Base-by-base conservation (phyloP, 2,888 invertebrate genomes). In the Nyleta sp. region DNA sequence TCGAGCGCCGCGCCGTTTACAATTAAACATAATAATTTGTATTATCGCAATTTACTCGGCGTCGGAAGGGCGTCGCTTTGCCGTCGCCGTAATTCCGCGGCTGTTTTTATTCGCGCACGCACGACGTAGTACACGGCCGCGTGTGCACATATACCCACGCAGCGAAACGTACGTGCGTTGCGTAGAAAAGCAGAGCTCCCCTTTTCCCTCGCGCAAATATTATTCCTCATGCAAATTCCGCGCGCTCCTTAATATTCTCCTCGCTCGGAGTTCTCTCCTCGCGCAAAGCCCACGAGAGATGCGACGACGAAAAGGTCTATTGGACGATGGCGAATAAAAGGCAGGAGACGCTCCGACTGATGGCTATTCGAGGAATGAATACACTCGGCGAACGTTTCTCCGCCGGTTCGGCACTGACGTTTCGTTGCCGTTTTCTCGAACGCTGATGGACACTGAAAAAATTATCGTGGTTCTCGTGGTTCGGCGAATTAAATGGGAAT, bases 281-380 rank as follows among this genome's bases (percentile, higher is more conserved):
- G 59, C 40, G 48, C 57, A 31, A 10, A 64, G 64, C 28, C 31
- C 48, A 38, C 33, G 22, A 11, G 55, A 70, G 48, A 60, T 33
- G 71, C 71, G 52, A 53, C 62, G 72, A 60, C 67, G 35, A 52
- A 60, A 74, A 53, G 71, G 60, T 62, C 74, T 68, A 75, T 75
- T 75, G 74, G 68, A 75, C 55, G 68, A 68, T 75, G 67, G 74
- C 60, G 74, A 75, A 75, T 75, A 75, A 75, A 75, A 75, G 48
- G 60, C 67, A 44, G 42, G 48, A 73, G 74, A 67, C 60, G 65
- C 59, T 65, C 67, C 35, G 67, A 67, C 44, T 75, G 67, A 75
- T 75, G 74, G 60, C 74, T 68, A 75, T 75, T 75, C 74, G 68
- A 55, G 74, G 67, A 75, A 75, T 75, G 74, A 68, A 75, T 75